phyloP scores from a whole-genome alignment of 2,797 vertebrate species.

The Clarias pachynema region DNA sequence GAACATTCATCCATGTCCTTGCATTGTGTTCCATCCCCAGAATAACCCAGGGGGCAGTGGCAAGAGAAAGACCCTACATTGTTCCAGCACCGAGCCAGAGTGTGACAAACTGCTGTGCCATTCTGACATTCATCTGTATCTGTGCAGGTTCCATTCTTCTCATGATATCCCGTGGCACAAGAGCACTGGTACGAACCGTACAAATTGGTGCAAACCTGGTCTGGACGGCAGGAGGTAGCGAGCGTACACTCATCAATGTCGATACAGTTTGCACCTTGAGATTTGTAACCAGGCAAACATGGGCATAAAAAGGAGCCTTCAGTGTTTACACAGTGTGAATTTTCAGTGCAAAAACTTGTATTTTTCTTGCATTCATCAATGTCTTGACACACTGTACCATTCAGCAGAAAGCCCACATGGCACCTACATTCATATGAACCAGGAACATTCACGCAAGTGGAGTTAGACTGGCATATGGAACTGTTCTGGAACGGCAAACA shows the following conservation, averaged over 20 bases:
- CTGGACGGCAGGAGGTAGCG: constrained; percentile 68
- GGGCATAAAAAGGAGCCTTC: constrained; percentile 71
- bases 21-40: constrained; percentile 76
- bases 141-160: constrained; percentile 66
- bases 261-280: constrained; percentile 61
- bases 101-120: constrained; percentile 65
- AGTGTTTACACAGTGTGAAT: constrained; percentile 75
- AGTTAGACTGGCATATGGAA: constrained; percentile 68
- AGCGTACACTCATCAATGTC: constrained; percentile 77
- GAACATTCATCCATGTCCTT: constrained; percentile 79
- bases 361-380: constrained; percentile 61
- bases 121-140: constrained; percentile 77
- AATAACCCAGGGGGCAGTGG: constrained; percentile 73
- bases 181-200: constrained; percentile 72
- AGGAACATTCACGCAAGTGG: constrained; percentile 72
- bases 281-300: constrained; percentile 69
- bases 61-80: constrained; percentile 76
- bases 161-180: constrained; percentile 71
- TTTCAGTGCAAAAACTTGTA: constrained; percentile 65
- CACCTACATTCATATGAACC: constrained; percentile 78
- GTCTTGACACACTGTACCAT: constrained; percentile 62
- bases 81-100: constrained; percentile 76
- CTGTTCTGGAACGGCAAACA: constrained; percentile 65
- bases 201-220: constrained; percentile 78
- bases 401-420: constrained; percentile 69